Base-by-base conservation (phyloP, 1,140 invertebrate species). In the Drosophila parabipectinata region DNA sequence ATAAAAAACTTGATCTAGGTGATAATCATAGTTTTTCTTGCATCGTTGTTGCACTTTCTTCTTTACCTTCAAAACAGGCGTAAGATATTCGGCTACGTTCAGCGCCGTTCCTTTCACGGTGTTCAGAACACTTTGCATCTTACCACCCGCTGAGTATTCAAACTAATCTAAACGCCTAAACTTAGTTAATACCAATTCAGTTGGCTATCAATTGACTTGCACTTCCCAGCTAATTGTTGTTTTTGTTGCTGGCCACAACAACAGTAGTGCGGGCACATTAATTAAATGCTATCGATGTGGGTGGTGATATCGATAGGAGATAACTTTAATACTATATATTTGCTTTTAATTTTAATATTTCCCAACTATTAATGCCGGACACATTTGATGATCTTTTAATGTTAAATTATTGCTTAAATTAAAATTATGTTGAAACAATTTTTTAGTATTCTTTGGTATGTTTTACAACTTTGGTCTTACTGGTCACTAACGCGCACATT, bases 111-210 rank as follows among this genome's bases (percentile, higher is more conserved):
- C 97, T 93, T 99, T 99, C 0, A 99, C 96, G 15, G 95, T 95
- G 92, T 99, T 99, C 30, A 99, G 96, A 24, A 99, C 95, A 93
- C 96, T 98, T 93, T 99, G 97, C 98, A 99, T 99, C 63, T 99
- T 59, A 34, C 28, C 50, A 39, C 5, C 32, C 63, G 32, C 32
- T 81, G 57, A 74, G 57, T 85, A 74, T 77, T 85, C 52, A 39
- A 34, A 61, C 71, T 76, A 51, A 47, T 67, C 58, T 66, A 55
- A 63, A 53, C 48, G 50, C 54, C 6, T 72, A 62, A 53, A 47
- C 47, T 67, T 67, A 67, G 18, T 64, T 52, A 73, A 73, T 45
- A 45, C 30, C 34, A 55, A 56, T 72, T 62, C 30, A 3, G 45
- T 45, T 54, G 44, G 32, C 44, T 74, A 32, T 37, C 15, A 54